phyloP scores from a whole-genome alignment of 53 echinoderm and acorn worm species.

The Luidia sarsii region DNA sequence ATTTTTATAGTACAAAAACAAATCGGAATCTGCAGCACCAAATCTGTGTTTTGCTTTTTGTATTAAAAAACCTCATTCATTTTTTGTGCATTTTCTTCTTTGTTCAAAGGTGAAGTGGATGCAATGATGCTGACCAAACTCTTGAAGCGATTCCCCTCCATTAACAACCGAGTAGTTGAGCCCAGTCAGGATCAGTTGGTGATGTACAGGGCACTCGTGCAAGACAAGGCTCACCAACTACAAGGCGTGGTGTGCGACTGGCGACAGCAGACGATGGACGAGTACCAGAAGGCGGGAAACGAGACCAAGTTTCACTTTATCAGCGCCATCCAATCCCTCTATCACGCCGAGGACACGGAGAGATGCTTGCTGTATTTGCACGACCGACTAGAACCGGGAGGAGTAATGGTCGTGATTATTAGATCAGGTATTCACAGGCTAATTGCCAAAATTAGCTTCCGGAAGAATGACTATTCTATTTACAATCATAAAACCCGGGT shows the following conservation, averaged over 20 bases:
- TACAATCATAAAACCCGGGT: no score
- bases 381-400: slow-evolving; percentile 64
- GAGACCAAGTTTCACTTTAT: slow-evolving; percentile 70
- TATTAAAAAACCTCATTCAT: no score
- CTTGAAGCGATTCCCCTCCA: slow-evolving; percentile 38
- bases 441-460: no score
- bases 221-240: slow-evolving; percentile 8
- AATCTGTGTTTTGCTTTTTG: no score
- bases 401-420: slow-evolving; percentile 51
- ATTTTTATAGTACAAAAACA: no score
- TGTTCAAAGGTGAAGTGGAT: slow-evolving; percentile 62
- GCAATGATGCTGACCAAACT: slow-evolving; percentile 56
- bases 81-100: background rate
- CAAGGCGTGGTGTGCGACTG: slow-evolving; percentile 50
- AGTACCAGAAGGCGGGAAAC: slow-evolving; percentile 44
- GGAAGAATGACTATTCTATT: no score
- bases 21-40: no score
- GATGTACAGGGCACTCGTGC: slow-evolving; percentile 61
- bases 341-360: slow-evolving; percentile 64
- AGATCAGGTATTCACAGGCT: slow-evolving; percentile 53
- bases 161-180: slow-evolving; percentile 74
- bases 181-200: slow-evolving; percentile 57
- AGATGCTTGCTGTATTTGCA: slow-evolving; percentile 57
- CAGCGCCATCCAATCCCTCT: slow-evolving; percentile 77
- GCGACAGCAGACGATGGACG: slow-evolving; percentile 59